Evolutionary conservation across 2,113 vertebrate species (phyloP).

Genomic region (Pangasianodon hypophthalmus): DNA sequence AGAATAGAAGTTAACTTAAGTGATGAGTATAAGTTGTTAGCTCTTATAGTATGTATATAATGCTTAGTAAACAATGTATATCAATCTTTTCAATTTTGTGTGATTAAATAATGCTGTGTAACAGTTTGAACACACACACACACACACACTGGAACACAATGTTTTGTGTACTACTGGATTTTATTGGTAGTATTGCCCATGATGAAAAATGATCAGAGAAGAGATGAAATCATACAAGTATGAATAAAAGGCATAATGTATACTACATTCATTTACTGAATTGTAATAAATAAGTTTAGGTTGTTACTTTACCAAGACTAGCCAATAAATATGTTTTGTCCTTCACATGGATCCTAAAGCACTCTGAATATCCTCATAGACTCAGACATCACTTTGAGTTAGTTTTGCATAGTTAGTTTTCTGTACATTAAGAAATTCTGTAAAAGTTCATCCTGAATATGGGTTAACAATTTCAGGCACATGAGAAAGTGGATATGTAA

Average conservation of each 20-base stretch:
- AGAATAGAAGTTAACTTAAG: background rate
- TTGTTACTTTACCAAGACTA: slow-evolving; percentile 18
- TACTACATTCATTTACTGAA: slow-evolving; percentile 21
- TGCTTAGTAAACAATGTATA: background rate
- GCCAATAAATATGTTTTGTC: slow-evolving; percentile 42
- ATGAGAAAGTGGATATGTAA: background rate
- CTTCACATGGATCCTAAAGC: slow-evolving; percentile 32
- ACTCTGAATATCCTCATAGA: background rate
- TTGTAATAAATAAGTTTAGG: slow-evolving; percentile 43
- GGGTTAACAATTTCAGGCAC: background rate
- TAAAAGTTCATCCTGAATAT: background rate
- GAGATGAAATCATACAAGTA: background rate
- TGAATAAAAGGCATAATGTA: slow-evolving; percentile 20
- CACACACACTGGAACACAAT: background rate
- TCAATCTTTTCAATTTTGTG: background rate
- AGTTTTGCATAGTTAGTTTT: slow-evolving; percentile 15
- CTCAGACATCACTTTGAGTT: background rate
- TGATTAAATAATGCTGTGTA: background rate
- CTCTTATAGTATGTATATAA: background rate
- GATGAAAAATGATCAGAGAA: background rate
- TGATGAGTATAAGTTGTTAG: background rate
- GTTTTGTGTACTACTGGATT: slow-evolving; percentile 17
- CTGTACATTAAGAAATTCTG: background rate
- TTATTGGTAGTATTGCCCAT: slow-evolving; percentile 25
- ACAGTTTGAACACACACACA: slow-evolving; percentile 2